These are phyloP conservation scores for Probosciger aterrimus DNA, from an alignment of 2,113 vertebrate genomes.

Conservation along the genomic window DNA sequence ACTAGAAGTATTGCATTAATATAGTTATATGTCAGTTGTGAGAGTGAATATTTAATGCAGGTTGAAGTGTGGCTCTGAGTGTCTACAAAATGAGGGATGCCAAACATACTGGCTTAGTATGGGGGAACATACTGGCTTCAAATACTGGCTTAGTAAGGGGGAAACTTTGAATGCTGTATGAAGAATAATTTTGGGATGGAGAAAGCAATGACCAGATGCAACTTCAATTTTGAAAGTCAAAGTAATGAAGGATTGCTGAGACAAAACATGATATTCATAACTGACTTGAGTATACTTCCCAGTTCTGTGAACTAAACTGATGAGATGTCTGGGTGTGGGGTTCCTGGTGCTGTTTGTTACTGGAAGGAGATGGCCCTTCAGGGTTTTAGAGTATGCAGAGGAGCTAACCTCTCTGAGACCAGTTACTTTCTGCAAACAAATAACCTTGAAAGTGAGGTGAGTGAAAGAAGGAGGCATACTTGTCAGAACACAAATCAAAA, in stretches of 20 bases:
- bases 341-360: neutral
- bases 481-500: neutral
- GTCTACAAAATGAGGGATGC: neutral
- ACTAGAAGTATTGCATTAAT: neutral
- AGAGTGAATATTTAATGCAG: neutral
- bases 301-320: neutral
- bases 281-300: neutral
- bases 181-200: neutral
- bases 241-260: neutral
- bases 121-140: neutral
- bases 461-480: neutral
- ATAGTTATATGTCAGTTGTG: neutral
- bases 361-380: neutral
- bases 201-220: neutral
- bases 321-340: neutral
- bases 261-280: neutral
- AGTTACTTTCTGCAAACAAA: neutral
- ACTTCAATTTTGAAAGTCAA: neutral
- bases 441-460: neutral
- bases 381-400: neutral
- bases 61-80: neutral
- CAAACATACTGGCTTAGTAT: neutral
- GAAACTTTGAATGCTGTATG: neutral
- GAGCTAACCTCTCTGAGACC: neutral
- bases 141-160: no score